Evolutionary conservation across 2,888 invertebrate genomes (phyloP).

Genomic region (Chaitophorus viminalis): DNA sequence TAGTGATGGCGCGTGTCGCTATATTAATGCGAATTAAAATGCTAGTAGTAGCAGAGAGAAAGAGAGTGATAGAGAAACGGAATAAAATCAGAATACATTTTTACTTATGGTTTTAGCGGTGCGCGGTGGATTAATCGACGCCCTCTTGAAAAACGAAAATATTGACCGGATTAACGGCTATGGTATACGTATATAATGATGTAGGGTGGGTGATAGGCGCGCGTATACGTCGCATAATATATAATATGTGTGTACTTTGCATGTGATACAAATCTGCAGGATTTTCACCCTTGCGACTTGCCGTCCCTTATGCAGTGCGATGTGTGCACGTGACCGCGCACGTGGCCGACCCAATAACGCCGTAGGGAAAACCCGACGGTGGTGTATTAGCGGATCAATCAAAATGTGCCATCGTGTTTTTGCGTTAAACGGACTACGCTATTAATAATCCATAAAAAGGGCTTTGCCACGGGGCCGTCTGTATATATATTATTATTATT

Average conservation of each 20-base stretch:
- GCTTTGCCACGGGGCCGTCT: neutral
- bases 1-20: neutral
- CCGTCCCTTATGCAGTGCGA: neutral
- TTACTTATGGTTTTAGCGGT: conserved; percentile 24
- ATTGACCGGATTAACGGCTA: conserved; percentile 47
- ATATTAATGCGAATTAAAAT: neutral
- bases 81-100: neutral
- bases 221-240: neutral
- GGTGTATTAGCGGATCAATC: conserved; percentile 56
- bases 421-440: conserved; percentile 34
- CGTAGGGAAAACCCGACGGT: conserved; percentile 54
- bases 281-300: conserved; percentile 16
- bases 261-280: conserved; percentile 50
- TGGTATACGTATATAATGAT: too few species aligned
- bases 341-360: conserved; percentile 54
- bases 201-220: too few species aligned
- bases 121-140: conserved; percentile 14
- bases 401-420: conserved; percentile 49
- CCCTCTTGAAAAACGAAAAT: conserved; percentile 47
- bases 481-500: too few species aligned
- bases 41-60: too few species aligned
- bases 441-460: conserved; percentile 43
- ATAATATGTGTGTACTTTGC: conserved; percentile 45
- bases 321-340: conserved; percentile 21
- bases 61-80: too few species aligned